Evolutionary conservation across 2,888 invertebrate species (phyloP), one percentile per base, ranked within the genome.

Genomic region (Labia minor): DNA sequence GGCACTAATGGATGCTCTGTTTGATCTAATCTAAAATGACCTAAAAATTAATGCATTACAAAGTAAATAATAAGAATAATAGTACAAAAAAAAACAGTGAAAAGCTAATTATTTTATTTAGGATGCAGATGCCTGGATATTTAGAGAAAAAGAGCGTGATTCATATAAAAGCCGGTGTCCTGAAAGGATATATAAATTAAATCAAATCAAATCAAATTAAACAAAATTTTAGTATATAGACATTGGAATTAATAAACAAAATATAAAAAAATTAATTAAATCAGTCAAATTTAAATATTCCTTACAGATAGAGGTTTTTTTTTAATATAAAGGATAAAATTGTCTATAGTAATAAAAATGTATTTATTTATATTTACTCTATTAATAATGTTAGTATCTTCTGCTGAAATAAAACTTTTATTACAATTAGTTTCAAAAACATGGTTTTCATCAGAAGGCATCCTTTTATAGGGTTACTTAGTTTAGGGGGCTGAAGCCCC

Each of bases 141-240:
- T 26, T 26, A 49, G 49, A 49, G 49, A 49, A 49, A 49, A 16
- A 49, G 49, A 49, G 49, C 49, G 49, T 49, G 49, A n/a, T 49
- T 3, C 2, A 49, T n/a, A n/a, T 16, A 49, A 49, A 49, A 49
- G 49, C 49, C 16, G 49, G 49, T 49, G 49, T 49, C 49, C 49
- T 49, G 49, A 3, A 49, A 49, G n/a, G 16, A 49, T n/a, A 49
- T 49, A 49, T 8, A 49, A 49, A 49, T n/a, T 49, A 49, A 49
- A 49, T n/a, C n/a, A n/a, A n/a, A n/a, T n/a, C n/a, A n/a, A n/a
- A n/a, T n/a, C n/a, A n/a, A n/a, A n/a, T n/a, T n/a, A n/a, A n/a
- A n/a, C n/a, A n/a, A n/a, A n/a, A n/a, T n/a, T n/a, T n/a, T n/a
- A n/a, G n/a, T n/a, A n/a, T 14, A 49, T n/a, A 8, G 26, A 26